Evolutionary conservation across 23 tunicate species (phyloP), one percentile per base, ranked within the genome.

Genomic region (Oikopleura albicans): DNA sequence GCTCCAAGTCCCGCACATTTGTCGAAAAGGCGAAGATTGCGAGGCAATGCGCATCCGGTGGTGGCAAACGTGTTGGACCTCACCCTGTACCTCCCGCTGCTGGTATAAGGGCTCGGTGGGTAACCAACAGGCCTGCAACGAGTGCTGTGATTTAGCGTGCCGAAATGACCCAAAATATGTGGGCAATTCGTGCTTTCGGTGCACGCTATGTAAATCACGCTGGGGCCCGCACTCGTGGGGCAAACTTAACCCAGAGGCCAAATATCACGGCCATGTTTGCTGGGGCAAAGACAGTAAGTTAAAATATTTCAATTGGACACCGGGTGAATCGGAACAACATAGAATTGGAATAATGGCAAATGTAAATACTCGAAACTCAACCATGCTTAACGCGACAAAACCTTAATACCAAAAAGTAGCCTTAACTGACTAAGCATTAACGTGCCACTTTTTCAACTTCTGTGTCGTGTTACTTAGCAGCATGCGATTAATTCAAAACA

Each of bases 261-360:
- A 71, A 31, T 71, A 16, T 29, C 27, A 71, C 35, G 79, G 79
- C 33, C 79, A 71, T 29, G 79, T 71, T 71, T 71, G 79, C 79
- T 71, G 79, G 79, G 79, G 79, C 33, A 16, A 29, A 71, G 79
- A 71, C 35, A 71, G 79, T 71, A 71, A 71, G 79, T 71, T 49
- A n/a, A n/a, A n/a, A n/a, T n/a, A n/a, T n/a, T n/a, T n/a, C n/a
- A n/a, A n/a, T n/a, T n/a, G n/a, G n/a, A n/a, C n/a, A n/a, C n/a
- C n/a, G n/a, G n/a, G n/a, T n/a, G n/a, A n/a, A n/a, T n/a, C n/a
- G n/a, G n/a, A n/a, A n/a, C n/a, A n/a, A n/a, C n/a, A n/a, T n/a
- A n/a, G n/a, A n/a, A n/a, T n/a, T n/a, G n/a, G n/a, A n/a, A n/a
- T n/a, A n/a, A n/a, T n/a, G n/a, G n/a, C n/a, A n/a, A n/a, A n/a